Percentiles rank a stretch among this genome's conserved stretches.
These are phyloP conservation scores for Merodon equestris DNA, from an alignment of 2,888 invertebrate genomes.

Conservation along the genomic window DNA sequence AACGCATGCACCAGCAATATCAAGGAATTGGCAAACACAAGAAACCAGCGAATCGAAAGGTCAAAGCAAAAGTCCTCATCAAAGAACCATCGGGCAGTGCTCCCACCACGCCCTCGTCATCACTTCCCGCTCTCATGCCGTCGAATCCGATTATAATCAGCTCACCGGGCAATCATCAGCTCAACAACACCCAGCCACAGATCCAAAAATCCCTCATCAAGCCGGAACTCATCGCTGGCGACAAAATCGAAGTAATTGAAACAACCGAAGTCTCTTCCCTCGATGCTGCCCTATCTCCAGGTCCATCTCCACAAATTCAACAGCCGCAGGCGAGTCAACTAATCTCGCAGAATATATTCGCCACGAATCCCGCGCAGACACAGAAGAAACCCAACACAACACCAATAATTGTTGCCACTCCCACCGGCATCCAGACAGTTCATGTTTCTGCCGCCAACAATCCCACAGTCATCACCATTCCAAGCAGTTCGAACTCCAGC, in stretches of 20 bases:
- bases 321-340: constrained; percentile 47
- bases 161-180: constrained; percentile 27
- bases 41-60: constrained; percentile 73
- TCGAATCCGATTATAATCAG: constrained; percentile 71
- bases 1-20: constrained; percentile 84
- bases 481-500: constrained; percentile 32
- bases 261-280: constrained; percentile 45
- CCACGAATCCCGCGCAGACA: constrained; percentile 17
- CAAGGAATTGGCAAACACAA: constrained; percentile 82
- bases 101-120: constrained; percentile 36
- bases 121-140: constrained; percentile 74
- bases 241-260: constrained; percentile 57
- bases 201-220: constrained; percentile 43
- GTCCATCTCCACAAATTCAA: constrained; percentile 14
- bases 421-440: constrained; percentile 77
- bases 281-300: constrained; percentile 37
- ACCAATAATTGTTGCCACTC: constrained; percentile 76
- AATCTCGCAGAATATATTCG: constrained; percentile 47
- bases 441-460: constrained; percentile 75
- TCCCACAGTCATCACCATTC: constrained; percentile 56
- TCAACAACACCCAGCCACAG: constrained; percentile 29
- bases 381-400: constrained; percentile 71
- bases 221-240: constrained; percentile 51
- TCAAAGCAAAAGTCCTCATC: constrained; percentile 70
- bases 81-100: constrained; percentile 33